Conservation (phyloP, 1,140 invertebrate species). For the Drosophila aff. region DNA sequence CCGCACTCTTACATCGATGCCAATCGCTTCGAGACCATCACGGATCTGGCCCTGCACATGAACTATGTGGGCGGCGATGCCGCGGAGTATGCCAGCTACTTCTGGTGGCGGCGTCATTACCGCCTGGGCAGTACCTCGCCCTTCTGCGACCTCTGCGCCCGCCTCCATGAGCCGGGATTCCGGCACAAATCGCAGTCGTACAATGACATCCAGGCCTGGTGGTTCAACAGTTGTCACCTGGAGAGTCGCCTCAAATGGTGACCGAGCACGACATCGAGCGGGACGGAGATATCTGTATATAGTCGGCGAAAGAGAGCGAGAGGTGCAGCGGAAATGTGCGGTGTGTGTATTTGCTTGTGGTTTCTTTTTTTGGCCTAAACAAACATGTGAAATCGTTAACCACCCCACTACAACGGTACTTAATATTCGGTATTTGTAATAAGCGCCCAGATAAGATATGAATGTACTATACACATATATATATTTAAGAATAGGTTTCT, state of each 20-base stretch:
- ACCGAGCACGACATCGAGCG: conserved; percentile 4
- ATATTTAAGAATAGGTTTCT: background rate
- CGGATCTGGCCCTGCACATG: conserved; percentile 86
- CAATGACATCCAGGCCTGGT: conserved; percentile 76
- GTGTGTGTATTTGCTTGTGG: background rate
- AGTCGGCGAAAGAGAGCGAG: conserved; percentile 21
- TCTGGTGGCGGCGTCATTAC: conserved; percentile 86
- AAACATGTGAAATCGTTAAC: conserved; percentile 8
- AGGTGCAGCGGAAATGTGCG: background rate
- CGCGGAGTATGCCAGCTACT: conserved; percentile 85
- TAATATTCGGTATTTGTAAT: conserved; percentile 1
- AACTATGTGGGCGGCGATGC: conserved; percentile 85
- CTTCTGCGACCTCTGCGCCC: conserved; percentile 79
- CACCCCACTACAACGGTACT: background rate
- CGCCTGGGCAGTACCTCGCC: conserved; percentile 57
- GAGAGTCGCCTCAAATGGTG: conserved; percentile 55
- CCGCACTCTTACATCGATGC: conserved; percentile 88
- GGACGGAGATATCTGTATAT: background rate
- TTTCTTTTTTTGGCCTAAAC: conserved; percentile 5
- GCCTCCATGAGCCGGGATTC: conserved; percentile 60
- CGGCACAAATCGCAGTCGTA: conserved; percentile 68
- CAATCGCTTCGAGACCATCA: conserved; percentile 85
- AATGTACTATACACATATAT: too few species aligned
- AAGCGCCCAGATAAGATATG: conserved; percentile 1
- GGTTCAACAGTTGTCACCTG: conserved; percentile 73